phyloP scores from a whole-genome alignment of 2,888 invertebrate genomes.

The Drosophila seclusa region DNA sequence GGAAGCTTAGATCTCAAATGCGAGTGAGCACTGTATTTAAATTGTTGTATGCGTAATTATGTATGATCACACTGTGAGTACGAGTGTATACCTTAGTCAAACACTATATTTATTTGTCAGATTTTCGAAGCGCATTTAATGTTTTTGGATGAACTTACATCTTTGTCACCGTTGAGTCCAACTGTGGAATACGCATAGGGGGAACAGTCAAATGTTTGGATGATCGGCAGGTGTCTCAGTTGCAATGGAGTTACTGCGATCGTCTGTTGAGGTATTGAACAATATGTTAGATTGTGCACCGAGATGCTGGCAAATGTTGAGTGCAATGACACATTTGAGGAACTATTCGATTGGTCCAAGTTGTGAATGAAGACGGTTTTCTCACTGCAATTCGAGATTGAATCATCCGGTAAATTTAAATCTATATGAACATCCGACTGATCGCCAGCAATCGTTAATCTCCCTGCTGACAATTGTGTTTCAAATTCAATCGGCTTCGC shows the following conservation, averaged over 20 bases:
- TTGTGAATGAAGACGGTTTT: conserved; percentile 64
- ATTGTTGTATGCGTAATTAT: not conserved
- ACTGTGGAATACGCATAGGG: conserved; percentile 68
- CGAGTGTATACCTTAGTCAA: not conserved
- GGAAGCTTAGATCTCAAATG: too few species aligned
- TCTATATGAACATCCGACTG: conserved; percentile 39
- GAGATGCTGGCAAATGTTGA: conserved; percentile 31
- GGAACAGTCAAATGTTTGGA: conserved; percentile 78
- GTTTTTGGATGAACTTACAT: conserved; percentile 67
- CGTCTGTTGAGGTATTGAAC: conserved; percentile 18
- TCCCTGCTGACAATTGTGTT: conserved; percentile 7
- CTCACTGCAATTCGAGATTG: conserved; percentile 70
- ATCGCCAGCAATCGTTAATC: conserved; percentile 18
- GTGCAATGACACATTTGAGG: conserved; percentile 62
- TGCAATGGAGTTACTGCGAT: conserved; percentile 44
- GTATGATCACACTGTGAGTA: not conserved
- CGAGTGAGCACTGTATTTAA: not conserved
- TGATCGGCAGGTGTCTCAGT: conserved; percentile 72
- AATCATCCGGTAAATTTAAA: conserved; percentile 49
- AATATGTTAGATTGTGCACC: conserved; percentile 33
- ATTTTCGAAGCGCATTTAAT: not conserved
- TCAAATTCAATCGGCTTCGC: conserved; percentile 1
- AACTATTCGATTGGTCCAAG: conserved; percentile 53
- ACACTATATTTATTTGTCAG: not conserved
- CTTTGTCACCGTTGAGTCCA: conserved; percentile 58